Conservation (phyloP, 2,113 vertebrate species). For the Ceyx melanurus region DNA sequence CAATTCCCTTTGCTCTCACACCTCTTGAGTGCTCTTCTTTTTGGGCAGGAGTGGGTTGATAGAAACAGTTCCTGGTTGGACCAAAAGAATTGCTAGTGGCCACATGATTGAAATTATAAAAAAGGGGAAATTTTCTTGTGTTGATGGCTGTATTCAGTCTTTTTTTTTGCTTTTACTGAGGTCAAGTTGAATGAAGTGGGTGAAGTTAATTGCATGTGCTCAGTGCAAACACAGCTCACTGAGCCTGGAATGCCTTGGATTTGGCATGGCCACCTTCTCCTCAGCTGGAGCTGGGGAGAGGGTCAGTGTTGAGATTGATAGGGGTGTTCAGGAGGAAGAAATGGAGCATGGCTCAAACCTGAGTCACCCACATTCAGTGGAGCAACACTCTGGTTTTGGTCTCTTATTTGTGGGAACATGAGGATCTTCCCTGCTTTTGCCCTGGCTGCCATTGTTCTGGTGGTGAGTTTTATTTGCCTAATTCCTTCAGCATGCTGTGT, state of each 20-base stretch:
- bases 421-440: background rate
- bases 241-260: background rate
- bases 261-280: background rate
- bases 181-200: background rate
- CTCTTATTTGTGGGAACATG: background rate
- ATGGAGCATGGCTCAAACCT: background rate
- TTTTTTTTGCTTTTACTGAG: background rate
- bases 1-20: background rate
- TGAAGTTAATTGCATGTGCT: background rate
- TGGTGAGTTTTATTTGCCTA: background rate
- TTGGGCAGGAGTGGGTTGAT: background rate
- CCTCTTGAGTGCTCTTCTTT: background rate
- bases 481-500: background rate
- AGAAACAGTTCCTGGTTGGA: background rate
- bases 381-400: background rate
- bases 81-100: background rate
- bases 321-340: background rate
- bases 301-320: background rate
- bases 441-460: background rate
- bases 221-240: background rate
- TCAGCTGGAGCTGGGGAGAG: background rate
- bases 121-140: background rate
- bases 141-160: background rate
- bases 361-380: rapidly evolving
- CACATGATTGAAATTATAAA: background rate